Evolutionary conservation across 2,113 vertebrate species (phyloP), one percentile per base, ranked within the genome.

Genomic region (Salvator merianae): DNA sequence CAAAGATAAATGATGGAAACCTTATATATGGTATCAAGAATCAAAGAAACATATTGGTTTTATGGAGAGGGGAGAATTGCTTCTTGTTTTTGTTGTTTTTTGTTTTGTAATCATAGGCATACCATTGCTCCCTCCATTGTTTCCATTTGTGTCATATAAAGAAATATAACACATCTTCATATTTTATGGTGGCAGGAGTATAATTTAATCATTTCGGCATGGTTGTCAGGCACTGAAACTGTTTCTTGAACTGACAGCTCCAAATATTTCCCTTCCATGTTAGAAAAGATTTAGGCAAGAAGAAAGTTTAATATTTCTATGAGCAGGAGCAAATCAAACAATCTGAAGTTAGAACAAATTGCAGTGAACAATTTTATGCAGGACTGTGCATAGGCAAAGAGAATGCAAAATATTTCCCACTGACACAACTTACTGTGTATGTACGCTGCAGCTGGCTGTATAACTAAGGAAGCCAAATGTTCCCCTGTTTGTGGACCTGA

Each of bases 381-480:
- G 85, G 0, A 0, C 26, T 62, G 70, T 88, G 81, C 71, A 80
- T 53, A 78, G 81, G n/a, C 7, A 18, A 40, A 12, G 50, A n/a
- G 47, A 16, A 71, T 65, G 72, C 71, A 88, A 68, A 40, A 86
- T 70, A 68, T 63, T 86, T 89, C 68, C 87, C 69, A 59, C 66
- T 88, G 38, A 72, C 47, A 81, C 6, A 59, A 68, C 80, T 65
- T 62, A 18, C 77, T 88, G 80, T 47, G 50, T 55, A 81, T 7
- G 24, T 43, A 87, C 81, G 83, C 78, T 38, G 89, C 77, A 89
- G 91, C 82, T 88, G 83, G 77, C 87, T 87, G 91, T 77, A 86
- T 91, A n/a, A 85, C 81, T 89, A 63, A 90, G 55, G 79, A 91
- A 87, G 77, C 68, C 84, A 89, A 36, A 79, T 92, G 84, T 85